Evolutionary conservation across 2,888 invertebrate genomes (phyloP), one percentile per base, ranked within the genome.

Genomic region (Gastracanthus pulcherrimus): DNA sequence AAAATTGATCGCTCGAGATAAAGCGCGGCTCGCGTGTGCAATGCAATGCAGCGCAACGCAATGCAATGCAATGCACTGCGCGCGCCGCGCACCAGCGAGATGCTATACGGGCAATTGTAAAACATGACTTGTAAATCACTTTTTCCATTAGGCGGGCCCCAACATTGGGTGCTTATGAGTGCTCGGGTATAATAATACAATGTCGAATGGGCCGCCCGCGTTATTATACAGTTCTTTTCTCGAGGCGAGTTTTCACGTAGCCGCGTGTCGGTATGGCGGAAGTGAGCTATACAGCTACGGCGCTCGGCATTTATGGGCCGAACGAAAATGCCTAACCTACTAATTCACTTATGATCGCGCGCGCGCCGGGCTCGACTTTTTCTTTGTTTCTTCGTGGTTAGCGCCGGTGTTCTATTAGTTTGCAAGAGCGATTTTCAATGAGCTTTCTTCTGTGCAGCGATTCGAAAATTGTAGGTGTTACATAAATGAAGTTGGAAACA

Each of bases 311-410:
- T 60, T 75, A 75, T 62, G 62, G 74, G 29, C 69, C 41, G 45
- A 41, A 26, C 19, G 67, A 69, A 67, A 76, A 67, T 26, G 67
- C 51, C 55, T 67, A 76, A 76, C 76, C 76, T 76, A 69, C 76
- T 69, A 69, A 45, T 76, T 76, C 69, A 69, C 69, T 76, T 48
- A 69, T 29, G 34, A 48, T 31, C 13, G 19, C 31, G 13, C 36
- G n/a, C 34, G 45, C 26, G 7, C 11, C 4, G 67, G 48, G n/a
- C 41, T 9, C 29, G 62, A n/a, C 5, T 51, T 51, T 19, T 41
- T n/a, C 5, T 13, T 11, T n/a, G n/a, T 48, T 23, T 45, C 45
- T 11, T 19, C 36, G n/a, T 4, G 38, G 13, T 34, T 2, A 31
- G 16, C 62, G 11, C 23, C 6, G 16, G 26, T 31, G 16, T n/a